Base-by-base conservation (phyloP, 1,140 invertebrate genomes). In the Steinernema feltiae region DNA sequence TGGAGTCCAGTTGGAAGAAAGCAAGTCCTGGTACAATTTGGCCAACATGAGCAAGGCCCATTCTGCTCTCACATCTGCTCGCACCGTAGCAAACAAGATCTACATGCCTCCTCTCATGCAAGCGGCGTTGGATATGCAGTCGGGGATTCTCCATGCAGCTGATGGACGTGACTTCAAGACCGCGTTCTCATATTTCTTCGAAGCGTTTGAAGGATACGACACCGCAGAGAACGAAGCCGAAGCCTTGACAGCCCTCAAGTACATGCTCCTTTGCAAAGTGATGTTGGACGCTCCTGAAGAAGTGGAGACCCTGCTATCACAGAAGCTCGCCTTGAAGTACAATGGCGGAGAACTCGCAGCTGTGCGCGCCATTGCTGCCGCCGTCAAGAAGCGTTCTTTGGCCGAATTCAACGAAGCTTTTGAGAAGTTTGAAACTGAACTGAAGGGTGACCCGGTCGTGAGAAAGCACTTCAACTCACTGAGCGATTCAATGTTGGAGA, bases 91-190 rank as follows among this genome's bases (percentile, higher is more conserved):
- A 18, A 99, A 99, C 89, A 93, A 94, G 12, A 98, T 99, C 81
- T 99, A 99, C 87, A 97, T 95, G 88, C 95, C 96, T 77, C 97
- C 79, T 17, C 30, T 32, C 0, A 82, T 82, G 72, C 78, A 84
- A 74, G 82, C 83, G 2, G 76, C 94, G 21, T 89, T 99, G n/a
- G 97, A 99, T 89, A 89, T 98, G 63, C 96, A 99, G 87, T 98
- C 97, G 32, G 97, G 90, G 74, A 97, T 99, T 80, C 88, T 99
- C 24, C 97, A 99, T 89, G 97, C 97, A 46, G 97, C 96, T 32
- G 97, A 99, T 88, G 97, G 99, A 87, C 91, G 93, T 85, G 97
- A 99, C 86, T 99, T 99, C 87, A 99, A 99, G 90, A 99, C 97
- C 80, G 97, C 97, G 41, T 99, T 97, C 88, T 99, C 97, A 46